phyloP scores from a whole-genome alignment of 2,797 vertebrate species.

The Sebastes cheni region DNA sequence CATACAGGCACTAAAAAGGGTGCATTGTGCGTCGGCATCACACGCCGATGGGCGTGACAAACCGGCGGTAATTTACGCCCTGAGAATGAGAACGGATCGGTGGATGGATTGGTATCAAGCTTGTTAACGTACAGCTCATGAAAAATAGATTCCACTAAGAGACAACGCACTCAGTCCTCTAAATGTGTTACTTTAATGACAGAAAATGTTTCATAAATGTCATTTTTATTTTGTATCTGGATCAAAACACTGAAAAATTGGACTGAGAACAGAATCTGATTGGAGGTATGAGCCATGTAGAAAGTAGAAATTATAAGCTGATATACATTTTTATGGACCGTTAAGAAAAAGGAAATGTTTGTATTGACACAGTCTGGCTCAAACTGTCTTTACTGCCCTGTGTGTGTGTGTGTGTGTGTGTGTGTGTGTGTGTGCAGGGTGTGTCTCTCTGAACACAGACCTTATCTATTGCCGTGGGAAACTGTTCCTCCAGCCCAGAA shows the following conservation, averaged over 20 bases:
- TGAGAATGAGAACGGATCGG: too few relatives aligned
- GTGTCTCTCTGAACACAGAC: conserved; percentile 25
- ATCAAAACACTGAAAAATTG: not conserved
- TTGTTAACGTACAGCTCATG: not conserved
- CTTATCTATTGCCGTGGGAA: conserved; percentile 55
- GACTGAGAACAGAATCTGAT: not conserved
- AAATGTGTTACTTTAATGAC: not conserved
- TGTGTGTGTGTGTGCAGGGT: conserved; percentile 27
- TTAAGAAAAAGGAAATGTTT: not conserved
- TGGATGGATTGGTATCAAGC: not conserved
- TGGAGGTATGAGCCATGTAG: not conserved
- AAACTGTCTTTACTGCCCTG: not conserved
- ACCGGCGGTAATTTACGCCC: too few relatives aligned
- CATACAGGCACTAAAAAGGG: too few relatives aligned
- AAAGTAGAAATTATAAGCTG: not conserved
- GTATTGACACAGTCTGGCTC: not conserved
- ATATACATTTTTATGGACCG: not conserved
- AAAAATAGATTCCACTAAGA: too few relatives aligned
- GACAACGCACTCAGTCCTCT: not conserved
- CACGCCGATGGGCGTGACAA: too few relatives aligned
- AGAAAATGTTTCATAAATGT: not conserved
- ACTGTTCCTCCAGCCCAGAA: conserved; percentile 55
- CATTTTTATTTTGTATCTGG: not conserved
- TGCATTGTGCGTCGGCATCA: too few relatives aligned
- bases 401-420: conserved; percentile 1